These are phyloP conservation scores for Meandrina meandrites DNA, from an alignment of 92 coral and sea anemone species.

Conservation along the genomic window DNA sequence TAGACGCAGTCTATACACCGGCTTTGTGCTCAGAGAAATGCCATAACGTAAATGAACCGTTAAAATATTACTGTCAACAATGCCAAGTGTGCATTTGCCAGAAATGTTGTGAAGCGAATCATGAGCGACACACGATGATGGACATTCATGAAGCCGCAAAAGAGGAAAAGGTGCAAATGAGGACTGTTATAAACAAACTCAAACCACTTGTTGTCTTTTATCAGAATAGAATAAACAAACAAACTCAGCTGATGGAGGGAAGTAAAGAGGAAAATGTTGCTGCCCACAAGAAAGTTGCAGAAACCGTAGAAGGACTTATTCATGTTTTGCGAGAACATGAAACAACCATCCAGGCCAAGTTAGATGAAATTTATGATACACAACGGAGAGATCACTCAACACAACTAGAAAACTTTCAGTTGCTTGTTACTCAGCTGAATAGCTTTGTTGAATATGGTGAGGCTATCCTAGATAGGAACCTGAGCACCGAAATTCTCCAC, in stretches of 20 bases:
- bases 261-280: not conserved
- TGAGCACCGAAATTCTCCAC: not conserved
- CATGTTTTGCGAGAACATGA: not conserved
- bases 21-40: not conserved
- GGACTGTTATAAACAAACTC: not conserved
- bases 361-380: not conserved
- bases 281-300: not conserved
- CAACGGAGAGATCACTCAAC: not conserved
- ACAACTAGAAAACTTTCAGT: conserved; percentile 1
- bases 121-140: not conserved
- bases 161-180: not conserved
- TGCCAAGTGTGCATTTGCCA: conserved; percentile 4
- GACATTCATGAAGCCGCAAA: not conserved
- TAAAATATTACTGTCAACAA: conserved; percentile 7
- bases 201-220: not conserved
- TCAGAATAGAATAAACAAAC: not conserved
- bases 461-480: not conserved
- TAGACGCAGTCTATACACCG: not conserved
- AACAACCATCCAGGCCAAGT: not conserved
- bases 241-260: not conserved
- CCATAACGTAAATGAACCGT: not conserved
- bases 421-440: not conserved
- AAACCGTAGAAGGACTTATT: not conserved
- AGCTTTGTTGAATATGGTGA: conserved; percentile 4
- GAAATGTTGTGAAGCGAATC: not conserved